phyloP scores from a whole-genome alignment of 37 sponge, comb jelly and placozoan genomes.

The Spongilla lacustris region DNA sequence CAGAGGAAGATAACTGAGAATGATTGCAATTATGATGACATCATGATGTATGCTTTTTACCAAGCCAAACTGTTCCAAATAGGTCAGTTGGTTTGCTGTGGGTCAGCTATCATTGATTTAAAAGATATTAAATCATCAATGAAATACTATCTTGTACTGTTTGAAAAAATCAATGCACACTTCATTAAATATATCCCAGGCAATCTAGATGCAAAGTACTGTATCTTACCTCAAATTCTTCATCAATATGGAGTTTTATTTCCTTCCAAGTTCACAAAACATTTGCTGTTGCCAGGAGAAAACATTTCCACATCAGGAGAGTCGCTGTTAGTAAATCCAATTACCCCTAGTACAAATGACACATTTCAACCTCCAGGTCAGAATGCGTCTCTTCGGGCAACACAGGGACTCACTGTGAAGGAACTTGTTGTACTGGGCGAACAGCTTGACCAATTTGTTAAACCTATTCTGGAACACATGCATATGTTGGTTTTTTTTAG shows the following conservation, averaged over 20 bases:
- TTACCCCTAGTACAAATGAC: conserved; percentile 3
- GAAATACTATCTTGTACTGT: not conserved
- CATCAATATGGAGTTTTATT: conserved; percentile 34
- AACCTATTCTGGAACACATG: conserved; percentile 21
- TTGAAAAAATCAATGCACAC: conserved; percentile 42
- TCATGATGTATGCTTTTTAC: conserved; percentile 37
- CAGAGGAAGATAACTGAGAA: conserved; percentile 12
- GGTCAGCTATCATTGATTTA: not conserved
- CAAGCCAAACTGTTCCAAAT: not conserved
- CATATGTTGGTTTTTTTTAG: conserved; percentile 57
- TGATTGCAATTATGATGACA: conserved; percentile 56
- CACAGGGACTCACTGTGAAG: conserved; percentile 4
- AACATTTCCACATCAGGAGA: not conserved
- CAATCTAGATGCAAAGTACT: conserved; percentile 39
- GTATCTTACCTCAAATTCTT: conserved; percentile 14
- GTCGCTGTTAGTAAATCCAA: not conserved
- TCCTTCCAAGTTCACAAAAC: not conserved
- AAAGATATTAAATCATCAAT: not conserved
- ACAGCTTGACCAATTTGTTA: conserved; percentile 18
- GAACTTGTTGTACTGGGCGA: conserved; percentile 5
- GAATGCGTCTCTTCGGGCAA: conserved; percentile 12
- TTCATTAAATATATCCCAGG: conserved; percentile 41
- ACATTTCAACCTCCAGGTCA: conserved; percentile 38
- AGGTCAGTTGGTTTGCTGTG: conserved; percentile 20
- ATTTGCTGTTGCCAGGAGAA: conserved; percentile 40